Evolutionary conservation across 2,888 invertebrate genomes (phyloP), one percentile per base, ranked within the genome.

Genomic region (Slavum lentiscoides): DNA sequence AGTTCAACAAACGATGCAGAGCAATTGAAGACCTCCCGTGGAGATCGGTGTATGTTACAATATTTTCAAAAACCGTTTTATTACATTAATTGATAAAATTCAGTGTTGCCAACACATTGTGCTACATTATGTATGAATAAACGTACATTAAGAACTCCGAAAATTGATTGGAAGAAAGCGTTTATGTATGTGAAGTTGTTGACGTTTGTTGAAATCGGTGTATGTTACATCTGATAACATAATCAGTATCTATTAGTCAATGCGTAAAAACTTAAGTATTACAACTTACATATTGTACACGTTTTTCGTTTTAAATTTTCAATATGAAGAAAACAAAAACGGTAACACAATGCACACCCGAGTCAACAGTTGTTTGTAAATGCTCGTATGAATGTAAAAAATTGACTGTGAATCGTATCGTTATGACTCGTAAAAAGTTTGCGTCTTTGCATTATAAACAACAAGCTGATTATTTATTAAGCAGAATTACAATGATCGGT

Each of bases 121-220:
- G n/a, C 7, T 66, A 66, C 66, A 66, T 66, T 11, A n/a, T 43
- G 39, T 66, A 43, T 66, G n/a, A n/a, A 66, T 43, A 66, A 66
- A n/a, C n/a, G 39, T 43, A 66, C n/a, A 6, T 66, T 66, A 66
- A n/a, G 66, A 39, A 66, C 6, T 43, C 39, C 3, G 13, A 66
- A 66, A 66, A 17, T n/a, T 43, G 39, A 66, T 66, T 66, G 2
- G 13, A 66, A 66, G 39, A 43, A n/a, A 49, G 67, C 4, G 11
- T 49, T 67, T n/a, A 15, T 67, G 67, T 43, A 49, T 67, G 49
- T 67, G 43, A n/a, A 67, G n/a, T 67, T 67, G 67, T 67, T 49
- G 67, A 39, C 39, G 39, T 39, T 39, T 39, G 39, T 39, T 39
- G 39, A 39, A 39, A 39, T 39, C 39, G 39, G 39, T 39, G 39